Base-by-base conservation (phyloP, 2,888 invertebrate genomes). In the Anthophora plumipes region DNA sequence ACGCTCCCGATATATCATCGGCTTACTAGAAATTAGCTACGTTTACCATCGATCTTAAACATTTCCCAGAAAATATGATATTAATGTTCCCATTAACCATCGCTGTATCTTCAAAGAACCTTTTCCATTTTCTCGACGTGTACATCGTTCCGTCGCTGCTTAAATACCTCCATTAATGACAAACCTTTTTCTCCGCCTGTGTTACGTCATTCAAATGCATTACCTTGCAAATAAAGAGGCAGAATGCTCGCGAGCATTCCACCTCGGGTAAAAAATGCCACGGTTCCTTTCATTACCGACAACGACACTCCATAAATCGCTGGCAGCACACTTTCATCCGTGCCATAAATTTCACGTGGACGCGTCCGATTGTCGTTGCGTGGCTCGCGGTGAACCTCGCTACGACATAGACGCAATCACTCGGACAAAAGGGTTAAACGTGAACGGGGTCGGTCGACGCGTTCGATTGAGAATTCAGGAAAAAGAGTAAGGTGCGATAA, bases 401-500 rank as follows among this genome's bases (percentile, higher is more conserved):
- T 5, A 6, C 54, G 5, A 17, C 11, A 54, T 41, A 25, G 7
- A n/a, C 31, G 31, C 31, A 31, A 31, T 31, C 14, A 22, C 11
- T 1, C 2, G 17, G 22, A 14, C 17, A 41, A 31, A 17, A 39
- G 46, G 57, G 37, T n/a, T 12, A 6, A 12, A 55, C 20, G 20
- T 2, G n/a, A 31, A n/a, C 14, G 0, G 17, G 9, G 25, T 37
- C 8, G 20, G 25, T 17, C 31, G 7, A 9, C 9, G 14, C 22
- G 14, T 50, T 41, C 48, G 69, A 73, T 69, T 11, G 41, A 14
- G 11, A 66, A 9, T 12, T 25, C 41, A 52, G 11, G n/a, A 9
- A 39, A 8, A 11, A 6, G 39, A 39, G 50, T 11, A 64, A 48
- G 25, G 52, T 54, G 60, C n/a, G 78, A 77, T 60, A 79, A 70